These are phyloP conservation scores for Montifringilla adamsi DNA, from an alignment of 2,113 vertebrate genomes.

Conservation along the genomic window DNA sequence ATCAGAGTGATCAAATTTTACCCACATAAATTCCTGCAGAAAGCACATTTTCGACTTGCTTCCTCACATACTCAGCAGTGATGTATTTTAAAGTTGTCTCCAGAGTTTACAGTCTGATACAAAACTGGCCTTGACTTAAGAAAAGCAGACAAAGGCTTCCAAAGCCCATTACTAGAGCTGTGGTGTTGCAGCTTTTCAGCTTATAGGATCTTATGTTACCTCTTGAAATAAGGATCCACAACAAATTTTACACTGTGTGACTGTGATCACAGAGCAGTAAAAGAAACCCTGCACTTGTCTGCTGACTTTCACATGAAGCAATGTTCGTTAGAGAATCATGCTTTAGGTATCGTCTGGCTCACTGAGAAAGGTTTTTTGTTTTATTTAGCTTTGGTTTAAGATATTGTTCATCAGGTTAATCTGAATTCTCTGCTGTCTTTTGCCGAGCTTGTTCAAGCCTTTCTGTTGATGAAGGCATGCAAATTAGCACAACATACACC, in stretches of 20 bases:
- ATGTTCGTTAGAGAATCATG: background rate
- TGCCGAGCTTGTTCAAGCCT: background rate
- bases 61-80: constrained; percentile 25
- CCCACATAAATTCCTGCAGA: constrained; percentile 49
- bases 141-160: constrained; percentile 8
- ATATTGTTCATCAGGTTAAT: background rate
- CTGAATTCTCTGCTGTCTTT: background rate
- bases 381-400: background rate
- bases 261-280: background rate
- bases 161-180: background rate
- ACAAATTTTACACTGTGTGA: background rate
- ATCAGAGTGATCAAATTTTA: constrained; percentile 63
- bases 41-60: constrained; percentile 49
- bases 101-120: background rate
- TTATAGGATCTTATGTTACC: constrained; percentile 26
- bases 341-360: background rate
- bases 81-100: constrained; percentile 22
- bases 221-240: background rate
- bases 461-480: background rate
- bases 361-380: background rate
- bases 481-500: background rate
- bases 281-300: background rate
- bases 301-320: background rate
- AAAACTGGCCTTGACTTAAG: background rate
- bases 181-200: constrained; percentile 42